phyloP scores from a whole-genome alignment of 2,888 invertebrate genomes.

The Ichneumoninae sp. region DNA sequence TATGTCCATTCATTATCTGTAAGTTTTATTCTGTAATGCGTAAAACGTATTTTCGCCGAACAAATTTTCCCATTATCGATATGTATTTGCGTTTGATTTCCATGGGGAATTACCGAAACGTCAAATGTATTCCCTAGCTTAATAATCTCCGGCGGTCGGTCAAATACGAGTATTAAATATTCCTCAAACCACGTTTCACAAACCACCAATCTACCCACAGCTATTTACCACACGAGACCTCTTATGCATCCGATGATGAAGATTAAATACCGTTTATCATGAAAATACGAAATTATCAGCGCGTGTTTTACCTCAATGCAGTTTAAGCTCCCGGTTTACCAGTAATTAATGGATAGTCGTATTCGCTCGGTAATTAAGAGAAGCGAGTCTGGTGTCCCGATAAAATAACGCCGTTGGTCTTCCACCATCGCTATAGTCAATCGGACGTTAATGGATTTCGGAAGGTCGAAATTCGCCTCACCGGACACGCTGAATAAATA shows the following conservation, averaged over 20 bases:
- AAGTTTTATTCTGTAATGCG: background rate
- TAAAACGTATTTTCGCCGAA: background rate
- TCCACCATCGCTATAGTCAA: background rate
- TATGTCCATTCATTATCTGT: background rate
- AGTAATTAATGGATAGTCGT: background rate
- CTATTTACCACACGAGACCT: background rate
- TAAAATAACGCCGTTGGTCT: background rate
- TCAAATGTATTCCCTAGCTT: background rate
- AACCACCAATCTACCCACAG: background rate
- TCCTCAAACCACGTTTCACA: background rate
- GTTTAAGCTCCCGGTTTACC: background rate
- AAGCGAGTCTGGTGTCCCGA: background rate
- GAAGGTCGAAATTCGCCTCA: slow-evolving; percentile 12
- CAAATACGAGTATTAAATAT: background rate
- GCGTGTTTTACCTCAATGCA: background rate
- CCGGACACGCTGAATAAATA: background rate
- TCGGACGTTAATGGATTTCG: background rate
- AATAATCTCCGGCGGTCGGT: background rate
- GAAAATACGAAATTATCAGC: background rate
- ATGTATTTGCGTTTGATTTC: background rate
- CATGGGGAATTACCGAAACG: background rate
- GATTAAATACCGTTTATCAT: background rate
- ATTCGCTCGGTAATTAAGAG: background rate
- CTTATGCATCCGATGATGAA: background rate
- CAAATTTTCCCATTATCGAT: background rate